A percentile compares a stretch with the other conserved stretches of the same genome.
Evolutionary conservation across 2,797 vertebrate species (phyloP).

Genomic region (Alosa sapidissima): DNA sequence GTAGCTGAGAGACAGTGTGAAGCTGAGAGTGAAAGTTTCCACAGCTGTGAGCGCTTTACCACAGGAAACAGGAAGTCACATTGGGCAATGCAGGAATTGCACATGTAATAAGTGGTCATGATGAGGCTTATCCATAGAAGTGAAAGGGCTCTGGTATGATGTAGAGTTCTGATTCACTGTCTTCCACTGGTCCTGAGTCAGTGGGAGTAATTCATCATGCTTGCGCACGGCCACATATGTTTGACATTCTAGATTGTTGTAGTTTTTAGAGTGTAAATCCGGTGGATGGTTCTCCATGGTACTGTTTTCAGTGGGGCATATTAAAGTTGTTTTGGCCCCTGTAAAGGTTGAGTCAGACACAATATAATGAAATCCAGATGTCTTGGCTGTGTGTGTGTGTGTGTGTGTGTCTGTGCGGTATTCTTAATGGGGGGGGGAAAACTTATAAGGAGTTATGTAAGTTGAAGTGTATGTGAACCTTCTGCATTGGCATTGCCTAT

Average conservation of each 20-base stretch:
- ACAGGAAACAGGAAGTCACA: slow-evolving; percentile 3
- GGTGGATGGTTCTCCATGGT: slow-evolving; percentile 31
- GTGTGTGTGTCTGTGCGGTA: not conserved
- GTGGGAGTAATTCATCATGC: not conserved
- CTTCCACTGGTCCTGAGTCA: not conserved
- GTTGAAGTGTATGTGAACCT: slow-evolving; percentile 4
- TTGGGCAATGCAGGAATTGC: slow-evolving; percentile 33
- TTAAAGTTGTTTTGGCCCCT: not conserved
- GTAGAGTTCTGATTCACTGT: not conserved
- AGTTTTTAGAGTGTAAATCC: slow-evolving; percentile 31
- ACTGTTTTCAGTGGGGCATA: no score
- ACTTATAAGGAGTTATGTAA: not conserved
- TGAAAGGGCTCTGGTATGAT: not conserved
- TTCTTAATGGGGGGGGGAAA: not conserved
- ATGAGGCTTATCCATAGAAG: not conserved
- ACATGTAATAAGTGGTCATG: not conserved
- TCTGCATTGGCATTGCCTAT: not conserved
- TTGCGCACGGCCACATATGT: not conserved
- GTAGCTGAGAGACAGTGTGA: not conserved
- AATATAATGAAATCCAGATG: slow-evolving; percentile 49
- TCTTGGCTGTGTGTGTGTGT: not conserved
- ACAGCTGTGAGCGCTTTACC: not conserved
- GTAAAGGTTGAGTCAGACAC: slow-evolving; percentile 34
- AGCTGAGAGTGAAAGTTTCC: not conserved
- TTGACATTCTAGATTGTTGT: not conserved